Conservation (phyloP, 2,797 vertebrate genomes). For the Chelon auratus region DNA sequence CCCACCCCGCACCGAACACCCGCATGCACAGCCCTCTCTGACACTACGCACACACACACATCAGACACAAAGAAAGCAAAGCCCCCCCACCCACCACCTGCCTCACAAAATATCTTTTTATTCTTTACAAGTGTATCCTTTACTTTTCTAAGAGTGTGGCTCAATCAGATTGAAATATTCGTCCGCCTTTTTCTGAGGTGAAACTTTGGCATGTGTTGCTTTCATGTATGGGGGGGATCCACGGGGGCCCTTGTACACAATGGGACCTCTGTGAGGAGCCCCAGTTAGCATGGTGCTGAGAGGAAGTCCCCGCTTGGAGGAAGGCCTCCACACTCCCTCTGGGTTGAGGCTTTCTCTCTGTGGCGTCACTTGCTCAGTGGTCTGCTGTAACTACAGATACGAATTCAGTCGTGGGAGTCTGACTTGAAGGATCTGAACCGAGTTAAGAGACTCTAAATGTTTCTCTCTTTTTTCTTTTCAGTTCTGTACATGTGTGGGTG, state of each 20-base stretch:
- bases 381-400: constrained; percentile 34
- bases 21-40: constrained; percentile 53
- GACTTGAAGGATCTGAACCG: not conserved
- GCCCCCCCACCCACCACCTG: not conserved
- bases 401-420: constrained; percentile 15
- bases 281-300: constrained; percentile 79
- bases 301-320: constrained; percentile 78
- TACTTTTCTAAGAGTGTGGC: constrained; percentile 73
- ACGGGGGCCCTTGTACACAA: constrained; percentile 80
- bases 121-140: constrained; percentile 74
- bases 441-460: not conserved
- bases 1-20: constrained; percentile 74
- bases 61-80: constrained; percentile 52
- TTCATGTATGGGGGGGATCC: constrained; percentile 82
- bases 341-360: constrained; percentile 56
- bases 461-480: not conserved
- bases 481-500: not conserved
- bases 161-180: constrained; percentile 82
- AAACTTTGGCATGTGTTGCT: constrained; percentile 81
- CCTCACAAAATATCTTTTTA: constrained; percentile 67
- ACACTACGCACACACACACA: constrained; percentile 38
- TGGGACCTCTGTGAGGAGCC: constrained; percentile 84
- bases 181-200: constrained; percentile 82
- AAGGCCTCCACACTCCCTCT: constrained; percentile 72
- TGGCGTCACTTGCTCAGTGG: constrained; percentile 21